phyloP scores from a whole-genome alignment of 2,888 invertebrate genomes.

The Limenitis camilla region DNA sequence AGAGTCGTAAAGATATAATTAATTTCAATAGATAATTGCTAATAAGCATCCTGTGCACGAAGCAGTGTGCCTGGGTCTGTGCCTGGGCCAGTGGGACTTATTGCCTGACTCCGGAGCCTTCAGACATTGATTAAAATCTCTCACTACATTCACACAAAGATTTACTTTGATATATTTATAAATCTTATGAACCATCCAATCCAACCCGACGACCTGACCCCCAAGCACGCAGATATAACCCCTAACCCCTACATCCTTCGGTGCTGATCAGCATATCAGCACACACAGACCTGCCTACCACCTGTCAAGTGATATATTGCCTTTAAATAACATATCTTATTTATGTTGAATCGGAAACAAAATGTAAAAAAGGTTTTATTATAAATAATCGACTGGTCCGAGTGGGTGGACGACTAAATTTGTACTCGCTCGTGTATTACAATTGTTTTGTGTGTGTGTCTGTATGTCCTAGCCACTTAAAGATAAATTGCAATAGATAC shows the following conservation, averaged over 20 bases:
- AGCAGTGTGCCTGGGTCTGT: conserved; percentile 41
- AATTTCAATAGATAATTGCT: background rate
- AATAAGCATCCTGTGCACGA: conserved; percentile 36
- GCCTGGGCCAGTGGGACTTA: conserved; percentile 27
- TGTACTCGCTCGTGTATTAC: conserved; percentile 63
- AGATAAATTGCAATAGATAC: conserved; percentile 63
- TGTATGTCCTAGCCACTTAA: conserved; percentile 33
- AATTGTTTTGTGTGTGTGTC: conserved; percentile 46
- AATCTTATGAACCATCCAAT: conserved; percentile 64
- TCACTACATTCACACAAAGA: conserved; percentile 67
- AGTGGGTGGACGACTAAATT: conserved; percentile 72
- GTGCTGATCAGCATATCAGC: conserved; percentile 36
- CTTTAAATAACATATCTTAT: conserved; percentile 76
- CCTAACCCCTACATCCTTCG: conserved; percentile 31
- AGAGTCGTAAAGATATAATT: background rate
- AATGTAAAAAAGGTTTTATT: conserved; percentile 70
- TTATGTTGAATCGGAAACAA: conserved; percentile 74
- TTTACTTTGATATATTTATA: conserved; percentile 70
- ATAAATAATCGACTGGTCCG: conserved; percentile 59
- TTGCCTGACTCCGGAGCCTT: conserved; percentile 32
- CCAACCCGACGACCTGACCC: conserved; percentile 41
- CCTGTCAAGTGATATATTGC: conserved; percentile 74
- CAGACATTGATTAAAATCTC: conserved; percentile 72
- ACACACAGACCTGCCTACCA: conserved; percentile 54
- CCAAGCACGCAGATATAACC: conserved; percentile 32